Conservation (phyloP, 2,888 invertebrate species). For the Hyppa rectilinea region DNA sequence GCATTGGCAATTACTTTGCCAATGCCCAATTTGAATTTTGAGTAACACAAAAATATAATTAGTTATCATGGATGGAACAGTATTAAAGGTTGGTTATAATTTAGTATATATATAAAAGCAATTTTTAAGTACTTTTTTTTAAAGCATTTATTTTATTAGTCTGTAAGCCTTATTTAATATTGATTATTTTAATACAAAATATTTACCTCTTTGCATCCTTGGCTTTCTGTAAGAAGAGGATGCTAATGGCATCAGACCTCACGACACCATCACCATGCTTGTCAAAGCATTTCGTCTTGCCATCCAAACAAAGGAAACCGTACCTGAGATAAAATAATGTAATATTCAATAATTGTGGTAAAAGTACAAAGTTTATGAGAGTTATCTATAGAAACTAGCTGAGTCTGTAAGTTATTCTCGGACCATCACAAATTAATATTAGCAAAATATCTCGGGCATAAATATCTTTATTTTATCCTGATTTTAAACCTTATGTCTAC, state of each 20-base stretch:
- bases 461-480: not conserved
- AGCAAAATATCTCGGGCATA: no score
- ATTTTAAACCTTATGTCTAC: not conserved
- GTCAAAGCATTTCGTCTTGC: slow-evolving; percentile 96
- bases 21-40: no score
- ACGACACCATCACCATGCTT: slow-evolving; percentile 93
- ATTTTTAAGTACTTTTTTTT: no score
- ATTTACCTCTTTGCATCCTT: slow-evolving; percentile 89
- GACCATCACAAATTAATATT: not conserved
- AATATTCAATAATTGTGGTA: not conserved
- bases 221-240: slow-evolving; percentile 92
- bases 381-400: not conserved
- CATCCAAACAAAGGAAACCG: slow-evolving; percentile 88
- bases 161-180: no score
- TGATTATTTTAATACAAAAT: no score
- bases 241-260: slow-evolving; percentile 93
- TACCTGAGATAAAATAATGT: slow-evolving; percentile 57
- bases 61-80: not conserved
- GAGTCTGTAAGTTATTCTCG: not conserved
- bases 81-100: not conserved
- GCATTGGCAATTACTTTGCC: no score
- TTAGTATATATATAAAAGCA: no score
- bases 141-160: no score
- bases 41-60: not conserved
- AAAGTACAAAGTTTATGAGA: not conserved